Evolutionary conservation across 2,888 invertebrate species (phyloP), one percentile per base, ranked within the genome.

Genomic region (Lycophotia porphyrea): DNA sequence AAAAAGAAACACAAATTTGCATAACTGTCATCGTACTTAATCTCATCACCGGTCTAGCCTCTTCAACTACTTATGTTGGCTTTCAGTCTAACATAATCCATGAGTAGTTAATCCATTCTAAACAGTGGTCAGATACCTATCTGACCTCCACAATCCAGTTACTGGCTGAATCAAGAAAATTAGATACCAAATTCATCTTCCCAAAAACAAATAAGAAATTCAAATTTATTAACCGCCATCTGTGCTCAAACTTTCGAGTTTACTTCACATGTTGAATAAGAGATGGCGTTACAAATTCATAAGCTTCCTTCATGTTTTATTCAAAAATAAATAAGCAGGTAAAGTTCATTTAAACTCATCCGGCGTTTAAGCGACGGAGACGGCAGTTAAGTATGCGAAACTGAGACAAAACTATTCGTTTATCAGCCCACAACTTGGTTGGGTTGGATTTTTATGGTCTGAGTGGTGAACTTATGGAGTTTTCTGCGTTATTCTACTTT

Each of bases 361-460:
- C 84, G 52, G 74, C 82, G 76, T 81, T 88, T 87, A 86, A 88
- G 84, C 86, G 84, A 76, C 79, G 67, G 82, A 83, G 81, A 81
- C 84, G 78, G 82, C 60, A 77, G 84, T 88, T 88, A 88, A 88
- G 83, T 88, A 88, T 88, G 89, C 88, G 86, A 75, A 87, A 86
- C 88, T 83, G 79, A 84, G 82, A 88, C 88, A 84, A 84, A 88
- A 88, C 88, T 88, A 88, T 86, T 80, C 88, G 85, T 87, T 88
- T 85, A 88, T 87, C 89, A 88, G 84, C 84, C 80, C 74, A 70
- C 84, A 71, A 87, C 74, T 87, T 77, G 58, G 84, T 80, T 77
- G 73, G 39, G 63, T 39, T 78, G 67, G 42, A 65, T 79, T 83
- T 81, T 80, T 75, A 55, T 55, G 66, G 81, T 83, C 39, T 64